Base-by-base conservation (phyloP, 1,140 invertebrate species). In the Lutraria rhynchaena region DNA sequence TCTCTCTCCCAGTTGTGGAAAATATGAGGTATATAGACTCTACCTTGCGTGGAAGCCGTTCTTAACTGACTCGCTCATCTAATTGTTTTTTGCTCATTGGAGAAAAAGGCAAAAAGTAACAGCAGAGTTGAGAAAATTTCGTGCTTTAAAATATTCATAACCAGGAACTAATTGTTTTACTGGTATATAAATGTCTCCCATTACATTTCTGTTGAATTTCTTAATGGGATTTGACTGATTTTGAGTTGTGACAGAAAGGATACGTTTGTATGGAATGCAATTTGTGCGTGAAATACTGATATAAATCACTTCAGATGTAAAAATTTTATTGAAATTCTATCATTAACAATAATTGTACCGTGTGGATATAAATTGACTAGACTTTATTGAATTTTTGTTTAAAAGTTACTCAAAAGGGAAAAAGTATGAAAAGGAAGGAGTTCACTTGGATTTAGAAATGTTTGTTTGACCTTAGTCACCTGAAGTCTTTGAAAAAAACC, bases 301-400 rank as follows among this genome's bases (percentile, higher is more conserved):
- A n/a, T 41, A 41, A 41, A 49, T 27, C 27, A 29, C 31, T 46
- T 67, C 44, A 67, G 27, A 17, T 67, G 19, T 22, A 65, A 46
- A 49, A 29, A 46, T 67, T 57, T n/a, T 46, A 67, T 67, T 67
- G 63, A 67, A 67, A 67, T 46, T 67, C n/a, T 67, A 46, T 67
- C 37, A 67, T 46, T 67, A 67, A 67, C 63, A 49, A 41, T 41
- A 63, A 31, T 41, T 5, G 22, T 17, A 60, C 11, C 19, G 31
- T 5, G 22, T 33, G 31, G 60, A 63, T 63, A 35, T 7, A 41
- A 49, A 49, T 24, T 46, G 27, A 24, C 63, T 4, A 67, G 63
- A 31, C 41, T 51, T 35, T 67, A 67, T 67, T 67, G 63, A 67
- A 67, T 15, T 46, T 67, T 49, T 35, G 31, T 2, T 46, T 67